Evolutionary conservation across 2,888 invertebrate species (phyloP).

Genomic region (Heliconius ismenius): DNA sequence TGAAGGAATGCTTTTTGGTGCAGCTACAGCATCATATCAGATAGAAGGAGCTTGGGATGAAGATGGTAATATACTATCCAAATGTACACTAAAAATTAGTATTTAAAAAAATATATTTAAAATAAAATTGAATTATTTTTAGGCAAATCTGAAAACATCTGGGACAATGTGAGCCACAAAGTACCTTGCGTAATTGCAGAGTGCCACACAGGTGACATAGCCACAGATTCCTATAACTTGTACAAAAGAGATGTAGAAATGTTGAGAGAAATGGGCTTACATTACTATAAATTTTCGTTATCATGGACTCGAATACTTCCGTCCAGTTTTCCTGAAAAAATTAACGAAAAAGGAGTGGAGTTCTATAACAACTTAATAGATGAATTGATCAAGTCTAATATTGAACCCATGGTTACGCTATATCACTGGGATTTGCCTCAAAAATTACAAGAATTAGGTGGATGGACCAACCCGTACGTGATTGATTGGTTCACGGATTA

Average conservation of each 20-base stretch:
- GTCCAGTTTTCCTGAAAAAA: slow-evolving; percentile 66
- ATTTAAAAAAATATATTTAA: no score
- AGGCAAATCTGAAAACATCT: slow-evolving; percentile 79
- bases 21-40: slow-evolving; percentile 75
- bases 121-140: slow-evolving; percentile 24
- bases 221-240: slow-evolving; percentile 80
- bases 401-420: slow-evolving; percentile 79
- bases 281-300: slow-evolving; percentile 76
- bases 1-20: slow-evolving; percentile 56
- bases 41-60: slow-evolving; percentile 77
- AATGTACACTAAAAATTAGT: no score
- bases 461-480: slow-evolving; percentile 63
- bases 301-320: slow-evolving; percentile 83
- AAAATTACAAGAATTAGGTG: slow-evolving; percentile 72
- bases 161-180: slow-evolving; percentile 80
- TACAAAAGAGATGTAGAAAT: slow-evolving; percentile 74
- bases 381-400: slow-evolving; percentile 74
- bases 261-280: slow-evolving; percentile 59
- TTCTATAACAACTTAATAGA: slow-evolving; percentile 65
- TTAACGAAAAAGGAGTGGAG: slow-evolving; percentile 68
- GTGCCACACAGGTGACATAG: slow-evolving; percentile 77
- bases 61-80: slow-evolving; percentile 53
- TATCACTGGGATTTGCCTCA: slow-evolving; percentile 74
- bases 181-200: slow-evolving; percentile 70
- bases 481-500: slow-evolving; percentile 65